Evolutionary conservation across 2,797 vertebrate genomes (phyloP), one percentile per base, ranked within the genome.

Genomic region (Uromys caudimaculatus): DNA sequence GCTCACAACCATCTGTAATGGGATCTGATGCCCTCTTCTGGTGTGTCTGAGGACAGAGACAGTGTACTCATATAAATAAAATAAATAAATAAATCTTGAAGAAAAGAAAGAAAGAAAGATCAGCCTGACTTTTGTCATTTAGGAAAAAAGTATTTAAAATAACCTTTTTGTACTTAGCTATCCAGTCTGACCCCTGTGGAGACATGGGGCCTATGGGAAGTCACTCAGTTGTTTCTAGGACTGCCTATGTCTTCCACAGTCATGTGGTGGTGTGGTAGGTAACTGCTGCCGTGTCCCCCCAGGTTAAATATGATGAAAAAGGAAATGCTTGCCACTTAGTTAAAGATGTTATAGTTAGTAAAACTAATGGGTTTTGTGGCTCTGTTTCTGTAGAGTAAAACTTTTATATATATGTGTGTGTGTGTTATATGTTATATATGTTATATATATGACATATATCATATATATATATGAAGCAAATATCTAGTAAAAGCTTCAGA

Each of bases 111-210:
- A 67, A 29, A 69, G 6, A n/a, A n/a, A n/a, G 73, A 90, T 54
- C 58, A 24, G 21, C n/a, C 10, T 89, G 8, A 82, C 56, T 96
- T 73, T 96, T 67, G 77, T 92, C 52, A 47, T 93, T 71, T 73
- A 79, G 41, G 89, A 17, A 67, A 90, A 86, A 90, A 90, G 77
- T 92, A 84, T 89, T 92, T 94, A 47, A 84, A 75, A 58, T 77
- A 3, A 32, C 35, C 19, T 88, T 96, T 95, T 90, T 75, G 81
- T 54, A 38, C 14, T 73, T 81, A 73, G 11, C 62, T 94, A 69
- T 94, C 88, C 29, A 92, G n/a, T 54, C 88, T 97, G 44, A 79
- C 16, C 52, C 93, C 38, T 67, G 41, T 54, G 60, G 94, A 54
- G 85, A 62, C 32, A 3, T 7, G 82, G 58, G 50, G 1, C 0